Evolutionary conservation across 2,797 vertebrate species (phyloP).

Genomic region (Harpagifer antarcticus): DNA sequence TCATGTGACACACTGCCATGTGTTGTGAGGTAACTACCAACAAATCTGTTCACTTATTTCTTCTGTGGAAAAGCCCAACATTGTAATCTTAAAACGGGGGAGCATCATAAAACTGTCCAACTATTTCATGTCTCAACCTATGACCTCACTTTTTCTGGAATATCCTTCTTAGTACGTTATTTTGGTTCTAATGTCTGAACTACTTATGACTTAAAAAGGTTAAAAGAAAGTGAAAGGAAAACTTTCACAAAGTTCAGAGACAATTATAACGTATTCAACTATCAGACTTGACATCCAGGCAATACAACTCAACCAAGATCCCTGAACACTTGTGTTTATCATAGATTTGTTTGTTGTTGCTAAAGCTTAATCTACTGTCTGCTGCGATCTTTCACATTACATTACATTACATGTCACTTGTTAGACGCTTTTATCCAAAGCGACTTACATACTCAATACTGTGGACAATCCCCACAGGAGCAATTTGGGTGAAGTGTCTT

Average conservation of each 20-base stretch:
- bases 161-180: background rate
- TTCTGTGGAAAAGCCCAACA: no score
- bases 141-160: constrained; percentile 23
- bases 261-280: background rate
- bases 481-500: no score
- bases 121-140: constrained; percentile 10
- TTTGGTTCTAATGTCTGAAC: background rate
- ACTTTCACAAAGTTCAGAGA: background rate
- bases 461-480: no score
- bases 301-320: no score
- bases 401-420: no score
- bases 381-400: background rate
- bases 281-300: background rate
- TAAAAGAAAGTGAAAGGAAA: background rate
- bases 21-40: background rate
- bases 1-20: no score
- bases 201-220: background rate
- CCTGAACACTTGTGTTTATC: background rate
- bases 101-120: constrained; percentile 7
- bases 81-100: no score
- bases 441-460: no score
- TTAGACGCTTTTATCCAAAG: no score
- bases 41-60: no score
- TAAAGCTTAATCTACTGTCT: background rate
- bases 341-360: background rate